A percentile compares a stretch with the other conserved stretches of the same genome.
Evolutionary conservation across 1,140 invertebrate genomes (phyloP).

Genomic region (Eurosta solidaginis): DNA sequence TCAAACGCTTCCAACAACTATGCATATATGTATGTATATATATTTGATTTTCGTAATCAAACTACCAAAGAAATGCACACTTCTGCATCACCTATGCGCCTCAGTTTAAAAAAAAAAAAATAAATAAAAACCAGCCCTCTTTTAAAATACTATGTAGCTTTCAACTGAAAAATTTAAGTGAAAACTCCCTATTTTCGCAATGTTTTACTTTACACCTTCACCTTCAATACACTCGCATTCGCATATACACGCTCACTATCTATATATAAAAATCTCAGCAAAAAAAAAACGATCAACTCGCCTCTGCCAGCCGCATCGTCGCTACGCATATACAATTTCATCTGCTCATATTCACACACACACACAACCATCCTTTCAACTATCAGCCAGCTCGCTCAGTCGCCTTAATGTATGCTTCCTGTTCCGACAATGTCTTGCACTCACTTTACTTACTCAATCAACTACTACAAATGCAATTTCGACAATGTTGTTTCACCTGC

Average conservation of each 20-base stretch:
- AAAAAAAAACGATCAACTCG: too few species aligned
- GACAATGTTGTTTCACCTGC: neutral
- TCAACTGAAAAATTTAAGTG: neutral
- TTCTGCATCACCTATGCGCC: slow-evolving; percentile 52
- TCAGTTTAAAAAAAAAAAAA: neutral
- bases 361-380: neutral
- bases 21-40: slow-evolving; percentile 32
- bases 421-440: neutral
- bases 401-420: neutral
- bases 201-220: neutral
- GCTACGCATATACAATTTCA: neutral
- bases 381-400: neutral
- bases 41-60: slow-evolving; percentile 28
- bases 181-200: neutral
- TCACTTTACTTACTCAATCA: slow-evolving; percentile 22
- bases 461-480: neutral
- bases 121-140: neutral
- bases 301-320: neutral
- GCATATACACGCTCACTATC: neutral
- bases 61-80: slow-evolving; percentile 56
- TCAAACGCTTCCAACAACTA: slow-evolving; percentile 38
- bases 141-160: neutral
- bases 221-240: neutral
- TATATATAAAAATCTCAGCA: neutral
- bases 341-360: neutral